Base-by-base conservation (phyloP, 2,113 vertebrate species). In the Plectropomus leopardus region DNA sequence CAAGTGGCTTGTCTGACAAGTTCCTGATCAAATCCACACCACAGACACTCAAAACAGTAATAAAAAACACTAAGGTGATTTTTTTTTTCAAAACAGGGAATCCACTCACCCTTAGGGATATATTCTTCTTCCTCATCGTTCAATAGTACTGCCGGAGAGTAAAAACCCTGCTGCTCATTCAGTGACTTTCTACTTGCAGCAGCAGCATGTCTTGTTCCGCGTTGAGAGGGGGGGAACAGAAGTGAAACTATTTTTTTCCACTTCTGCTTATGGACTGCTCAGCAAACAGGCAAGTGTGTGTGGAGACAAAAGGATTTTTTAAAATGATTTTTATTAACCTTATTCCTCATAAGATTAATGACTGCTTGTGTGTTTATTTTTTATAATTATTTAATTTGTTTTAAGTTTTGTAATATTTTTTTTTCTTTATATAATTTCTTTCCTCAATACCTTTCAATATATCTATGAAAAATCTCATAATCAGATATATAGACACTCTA, bases 201-300 rank as follows among this genome's bases (percentile, higher is more conserved):
- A 3, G 45, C 19, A 24, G 53, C 47, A 15, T 40, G 10, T 76
- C 42, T 8, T 21, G 17, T 50, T 36, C 28, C 30, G 17, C 2
- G 1, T 19, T 1, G 11, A 1, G 14, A 1, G 23, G 7, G 7
- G 3, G 2, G 28, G 85, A 79, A 65, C 71, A 77, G 91, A 92
- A 92, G 85, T 82, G 85, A 90, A 90, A 91, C 21, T 17, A 5
- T 24, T 15, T 24, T 26, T 7, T 36, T 1, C 4, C 2, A 88
- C 87, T 91, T 92, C 89, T 88, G 84, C 84, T 89, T 86, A 53
- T 34, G 42, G 5, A 14, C 36, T 23, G 11, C 36, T 10, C 48
- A 3, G 8, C 28, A 6, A 59, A 16, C 19, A 32, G 19, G 47
- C 48, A 48, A 47, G 17, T 21, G 36, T 40, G 8, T 30, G 11